Evolutionary conservation across 2,113 vertebrate genomes (phyloP).

Genomic region (Pseudonaja textilis): DNA sequence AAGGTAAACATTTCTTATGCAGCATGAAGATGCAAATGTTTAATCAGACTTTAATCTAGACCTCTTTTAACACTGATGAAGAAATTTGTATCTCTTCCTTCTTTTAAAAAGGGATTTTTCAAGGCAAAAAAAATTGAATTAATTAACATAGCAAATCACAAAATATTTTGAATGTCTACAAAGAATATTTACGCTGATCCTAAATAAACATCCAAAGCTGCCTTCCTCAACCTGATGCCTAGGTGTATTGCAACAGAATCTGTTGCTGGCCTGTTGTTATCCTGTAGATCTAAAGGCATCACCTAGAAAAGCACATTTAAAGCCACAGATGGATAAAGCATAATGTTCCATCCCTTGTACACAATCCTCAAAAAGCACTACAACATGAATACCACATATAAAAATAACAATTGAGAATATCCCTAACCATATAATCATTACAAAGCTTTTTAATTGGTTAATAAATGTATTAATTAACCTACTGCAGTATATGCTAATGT

Average conservation of each 20-base stretch:
- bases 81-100: neutral
- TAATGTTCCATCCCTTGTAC: neutral
- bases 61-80: neutral
- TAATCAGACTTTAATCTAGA: conserved; percentile 2
- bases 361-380: neutral
- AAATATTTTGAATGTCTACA: neutral
- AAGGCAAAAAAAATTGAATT: neutral
- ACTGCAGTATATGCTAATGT: neutral
- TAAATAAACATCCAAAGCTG: neutral
- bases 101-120: neutral
- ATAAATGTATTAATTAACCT: too few species aligned
- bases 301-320: neutral
- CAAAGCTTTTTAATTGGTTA: neutral
- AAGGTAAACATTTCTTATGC: neutral
- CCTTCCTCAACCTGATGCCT: neutral
- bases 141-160: neutral
- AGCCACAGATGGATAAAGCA: neutral
- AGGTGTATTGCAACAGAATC: neutral
- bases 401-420: neutral
- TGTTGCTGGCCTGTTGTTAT: neutral
- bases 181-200: neutral
- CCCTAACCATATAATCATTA: neutral
- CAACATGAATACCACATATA: neutral
- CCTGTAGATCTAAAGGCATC: neutral
- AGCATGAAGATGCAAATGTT: conserved; percentile 8